Base-by-base conservation (phyloP, 1,140 invertebrate species). In the Lucilia cuprina region DNA sequence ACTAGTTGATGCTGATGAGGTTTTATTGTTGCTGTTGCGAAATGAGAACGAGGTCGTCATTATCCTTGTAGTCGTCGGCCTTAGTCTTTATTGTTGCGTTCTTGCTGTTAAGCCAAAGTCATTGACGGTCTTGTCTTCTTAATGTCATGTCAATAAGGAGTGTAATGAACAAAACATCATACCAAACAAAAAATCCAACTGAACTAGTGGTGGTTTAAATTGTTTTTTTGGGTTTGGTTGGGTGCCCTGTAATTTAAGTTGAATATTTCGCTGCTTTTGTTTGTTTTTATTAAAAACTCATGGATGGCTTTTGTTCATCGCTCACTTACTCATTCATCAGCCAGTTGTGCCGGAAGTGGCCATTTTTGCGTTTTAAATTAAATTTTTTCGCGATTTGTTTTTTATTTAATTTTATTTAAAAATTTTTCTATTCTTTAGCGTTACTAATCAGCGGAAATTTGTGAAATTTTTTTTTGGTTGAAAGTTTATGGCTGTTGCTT, bases 281-380 rank as follows among this genome's bases (percentile, higher is more conserved):
- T 78, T 17, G 14, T 78, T 78, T 78, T 78, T 41, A 78, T 78
- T 41, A 78, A 35, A 78, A 78, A 78, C 75, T 41, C 34, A 10
- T n/a, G 14, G 34, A 10, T n/a, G 14, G 34, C 17, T 41, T 41
- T 49, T 19, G 47, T 49, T 78, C 2, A 5, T 41, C 35, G 8
- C 35, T 41, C 35, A 41, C 8, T 41, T 3, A n/a, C 25, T 30
- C 17, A 30, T 14, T 34, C 10, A 17, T n/a, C 75, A 17, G 34
- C 8, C 34, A 78, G 17, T 70, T 70, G 65, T 49, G 75, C 75
- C 75, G 75, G 75, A 78, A 78, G 75, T 78, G 75, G 75, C 75
- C 75, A 78, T 78, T 78, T 78, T 78, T 78, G 75, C 75, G 75
- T 78, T 78, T 78, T 78, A 78, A 78, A 78, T 78, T 78, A 70